Conservation (phyloP, 2,113 vertebrate genomes). For the Bucco capensis region DNA sequence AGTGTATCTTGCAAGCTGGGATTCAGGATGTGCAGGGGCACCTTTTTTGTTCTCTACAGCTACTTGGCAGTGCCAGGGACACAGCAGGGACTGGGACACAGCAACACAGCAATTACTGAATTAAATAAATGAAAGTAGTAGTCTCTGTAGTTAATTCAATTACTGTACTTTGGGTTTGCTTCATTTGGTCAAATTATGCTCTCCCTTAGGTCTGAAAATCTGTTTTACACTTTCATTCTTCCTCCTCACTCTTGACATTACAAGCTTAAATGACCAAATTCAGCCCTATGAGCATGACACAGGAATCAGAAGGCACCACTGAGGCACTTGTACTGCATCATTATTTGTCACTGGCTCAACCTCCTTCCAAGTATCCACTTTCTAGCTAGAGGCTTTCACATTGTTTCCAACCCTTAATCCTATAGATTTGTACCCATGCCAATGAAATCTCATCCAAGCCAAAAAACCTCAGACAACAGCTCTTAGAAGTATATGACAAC, state of each 20-base stretch:
- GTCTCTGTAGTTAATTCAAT: constrained; percentile 2
- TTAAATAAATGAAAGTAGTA: constrained; percentile 12
- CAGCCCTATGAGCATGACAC: background rate
- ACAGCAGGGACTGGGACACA: background rate
- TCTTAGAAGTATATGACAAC: background rate
- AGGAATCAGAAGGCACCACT: background rate
- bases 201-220: constrained; percentile 12
- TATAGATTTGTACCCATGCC: background rate
- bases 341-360: background rate
- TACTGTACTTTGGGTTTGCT: constrained; percentile 1
- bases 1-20: background rate
- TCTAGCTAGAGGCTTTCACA: background rate
- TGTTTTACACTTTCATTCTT: background rate
- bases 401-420: background rate
- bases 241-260: background rate
- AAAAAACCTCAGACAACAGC: background rate
- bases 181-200: constrained; percentile 16
- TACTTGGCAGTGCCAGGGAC: background rate
- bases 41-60: background rate
- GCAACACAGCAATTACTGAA: background rate
- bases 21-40: background rate
- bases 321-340: background rate
- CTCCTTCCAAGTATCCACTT: background rate
- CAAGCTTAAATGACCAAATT: background rate
- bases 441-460: background rate